phyloP scores from a whole-genome alignment of 2,113 vertebrate genomes.

The Castor canadensis region DNA sequence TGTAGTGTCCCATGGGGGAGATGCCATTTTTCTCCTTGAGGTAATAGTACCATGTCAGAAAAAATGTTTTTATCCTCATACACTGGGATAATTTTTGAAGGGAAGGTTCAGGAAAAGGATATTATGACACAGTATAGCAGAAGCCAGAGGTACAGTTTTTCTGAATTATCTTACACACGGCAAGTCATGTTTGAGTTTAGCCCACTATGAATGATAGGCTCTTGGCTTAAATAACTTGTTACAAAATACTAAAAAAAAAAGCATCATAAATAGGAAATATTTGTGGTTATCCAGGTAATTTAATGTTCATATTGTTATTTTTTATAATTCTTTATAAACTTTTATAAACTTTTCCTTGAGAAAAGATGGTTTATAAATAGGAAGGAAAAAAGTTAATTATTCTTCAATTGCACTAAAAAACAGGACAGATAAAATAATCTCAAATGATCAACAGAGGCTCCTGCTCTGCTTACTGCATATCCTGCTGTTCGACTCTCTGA shows the following conservation, averaged over 20 bases:
- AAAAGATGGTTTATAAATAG: neutral
- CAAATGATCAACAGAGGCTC: neutral
- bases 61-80: neutral
- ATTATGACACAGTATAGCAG: neutral
- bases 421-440: neutral
- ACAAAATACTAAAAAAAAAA: neutral
- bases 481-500: neutral
- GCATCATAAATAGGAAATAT: neutral
- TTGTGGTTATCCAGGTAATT: neutral
- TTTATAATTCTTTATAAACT: neutral
- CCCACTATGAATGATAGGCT: neutral
- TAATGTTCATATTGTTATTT: neutral
- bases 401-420: slow-evolving; percentile 25
- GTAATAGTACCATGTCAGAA: neutral
- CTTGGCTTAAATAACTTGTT: neutral
- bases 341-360: neutral
- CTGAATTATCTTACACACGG: neutral
- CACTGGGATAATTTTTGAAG: neutral
- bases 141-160: neutral
- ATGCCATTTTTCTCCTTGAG: neutral
- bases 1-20: neutral
- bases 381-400: neutral
- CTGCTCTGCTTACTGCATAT: no score
- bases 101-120: neutral
- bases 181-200: neutral